Evolutionary conservation across 2,113 vertebrate species (phyloP), one percentile per base, ranked within the genome.

Genomic region (Neomonachus schauinslandi): DNA sequence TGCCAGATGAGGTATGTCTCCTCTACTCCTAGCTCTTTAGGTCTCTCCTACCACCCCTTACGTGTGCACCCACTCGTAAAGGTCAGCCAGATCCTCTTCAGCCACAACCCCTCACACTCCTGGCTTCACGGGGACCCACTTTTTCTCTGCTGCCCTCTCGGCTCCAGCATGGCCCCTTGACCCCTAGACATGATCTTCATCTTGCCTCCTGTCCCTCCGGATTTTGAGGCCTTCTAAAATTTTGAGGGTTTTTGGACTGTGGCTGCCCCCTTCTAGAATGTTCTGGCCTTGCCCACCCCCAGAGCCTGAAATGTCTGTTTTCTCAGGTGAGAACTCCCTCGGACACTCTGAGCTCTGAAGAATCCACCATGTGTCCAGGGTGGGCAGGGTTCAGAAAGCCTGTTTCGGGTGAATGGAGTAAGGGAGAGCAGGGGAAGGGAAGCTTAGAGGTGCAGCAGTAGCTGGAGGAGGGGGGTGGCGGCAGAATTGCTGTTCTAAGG

Each of bases 211-310:
- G 8, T 67, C 51, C 39, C 31, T 42, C 51, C 14, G n/a, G 65
- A 65, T 33, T 24, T 71, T n/a, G 15, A 61, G 55, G 5, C 21
- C 36, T 53, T 46, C 16, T 71, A 71, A 80, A 89, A 63, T 33
- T 21, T 36, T 28, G 55, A 86, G 10, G 11, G 3, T 13, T 5
- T 83, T 63, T 18, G 65, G 22, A 71, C 33, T 10, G 28, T 63
- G 72, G 46, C 36, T 74, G 15, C 46, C 71, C 72, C 93, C 31
- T 84, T 84, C 69, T 46, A 93, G 91, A 83, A 93, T 49, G 26
- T 90, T 74, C 42, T 72, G 46, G 33, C 72, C 53, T 19, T 14
- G 3, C 33, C 55, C 18, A 2, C n/a, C 49, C 28, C 31, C 7
- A 39, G 59, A 18, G 49, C 49, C 51, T 12, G 19, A 67, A 49